These are phyloP conservation scores for Noctilio leporinus DNA, from an alignment of 2,113 vertebrate species.

Conservation along the genomic window DNA sequence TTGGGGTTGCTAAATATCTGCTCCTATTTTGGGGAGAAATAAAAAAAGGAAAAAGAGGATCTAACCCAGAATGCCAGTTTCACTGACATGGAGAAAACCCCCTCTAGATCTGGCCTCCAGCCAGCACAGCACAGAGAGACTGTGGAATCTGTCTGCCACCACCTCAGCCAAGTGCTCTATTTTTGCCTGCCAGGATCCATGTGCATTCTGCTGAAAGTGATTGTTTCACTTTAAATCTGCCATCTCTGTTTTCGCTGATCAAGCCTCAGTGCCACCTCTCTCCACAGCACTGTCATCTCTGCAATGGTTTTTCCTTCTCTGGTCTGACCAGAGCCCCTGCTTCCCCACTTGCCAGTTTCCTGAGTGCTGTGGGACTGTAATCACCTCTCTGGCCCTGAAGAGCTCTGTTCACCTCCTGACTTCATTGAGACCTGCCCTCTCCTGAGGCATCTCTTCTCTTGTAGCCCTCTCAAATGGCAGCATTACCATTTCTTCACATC, in stretches of 20 bases:
- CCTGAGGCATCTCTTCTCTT: not conserved
- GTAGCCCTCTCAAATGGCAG: not conserved
- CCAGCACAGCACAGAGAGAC: not conserved
- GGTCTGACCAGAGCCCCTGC: not conserved
- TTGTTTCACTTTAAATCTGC: not conserved
- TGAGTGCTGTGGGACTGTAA: not conserved
- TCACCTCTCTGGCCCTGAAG: not conserved
- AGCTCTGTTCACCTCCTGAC: not conserved
- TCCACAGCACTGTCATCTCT: not conserved
- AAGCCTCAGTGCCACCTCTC: not conserved
- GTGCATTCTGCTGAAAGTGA: not conserved
- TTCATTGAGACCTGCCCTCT: not conserved
- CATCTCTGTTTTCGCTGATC: not conserved
- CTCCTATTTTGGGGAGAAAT: too few species aligned
- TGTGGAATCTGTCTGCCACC: not conserved
- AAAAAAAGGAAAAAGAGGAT: not conserved
- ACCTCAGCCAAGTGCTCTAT: not conserved
- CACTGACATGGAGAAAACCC: not conserved
- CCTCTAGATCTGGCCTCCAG: not conserved
- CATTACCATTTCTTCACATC: not conserved
- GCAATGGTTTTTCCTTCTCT: not conserved
- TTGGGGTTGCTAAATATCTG: not conserved
- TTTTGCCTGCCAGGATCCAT: not conserved
- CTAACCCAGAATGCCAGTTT: not conserved
- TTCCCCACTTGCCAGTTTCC: not conserved